These are phyloP conservation scores for Actinia equina DNA, from an alignment of 64 coral and sea anemone species.

Conservation along the genomic window DNA sequence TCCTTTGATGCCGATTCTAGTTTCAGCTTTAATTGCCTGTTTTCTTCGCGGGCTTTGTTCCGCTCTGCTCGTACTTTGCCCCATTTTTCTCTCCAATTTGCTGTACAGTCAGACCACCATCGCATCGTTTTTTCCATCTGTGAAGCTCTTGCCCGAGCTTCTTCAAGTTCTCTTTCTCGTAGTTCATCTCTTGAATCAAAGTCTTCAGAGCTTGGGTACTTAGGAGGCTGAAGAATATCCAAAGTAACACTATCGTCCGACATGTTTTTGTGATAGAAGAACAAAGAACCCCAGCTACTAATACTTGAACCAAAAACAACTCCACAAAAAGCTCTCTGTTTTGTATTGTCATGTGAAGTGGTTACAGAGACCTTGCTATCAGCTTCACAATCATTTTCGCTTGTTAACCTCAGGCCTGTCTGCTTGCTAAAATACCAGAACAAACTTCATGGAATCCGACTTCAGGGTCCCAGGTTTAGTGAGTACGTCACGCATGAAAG, in stretches of 20 bases:
- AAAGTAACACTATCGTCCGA: background rate
- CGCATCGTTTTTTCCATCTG: slow-evolving; percentile 99
- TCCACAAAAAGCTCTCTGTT: background rate
- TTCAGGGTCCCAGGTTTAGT: background rate
- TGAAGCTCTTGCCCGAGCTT: slow-evolving; percentile 78
- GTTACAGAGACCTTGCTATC: background rate
- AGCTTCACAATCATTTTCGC: background rate
- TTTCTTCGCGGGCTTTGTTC: slow-evolving; percentile 92
- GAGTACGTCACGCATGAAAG: background rate
- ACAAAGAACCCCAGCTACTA: background rate
- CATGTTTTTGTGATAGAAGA: background rate
- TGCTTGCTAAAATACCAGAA: background rate
- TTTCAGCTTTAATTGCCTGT: slow-evolving; percentile 86
- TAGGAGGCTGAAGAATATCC: slow-evolving; percentile 50
- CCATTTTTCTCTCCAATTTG: slow-evolving; percentile 98
- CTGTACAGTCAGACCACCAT: slow-evolving; percentile 96
- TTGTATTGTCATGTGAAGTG: background rate
- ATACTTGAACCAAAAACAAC: background rate
- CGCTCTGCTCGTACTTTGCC: slow-evolving; percentile 91
- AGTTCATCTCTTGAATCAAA: slow-evolving; percentile 80
- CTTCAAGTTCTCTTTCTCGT: slow-evolving; percentile 84
- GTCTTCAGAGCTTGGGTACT: slow-evolving; percentile 65
- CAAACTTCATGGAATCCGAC: background rate
- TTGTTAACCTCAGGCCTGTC: background rate
- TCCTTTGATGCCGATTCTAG: slow-evolving; percentile 74